These are phyloP conservation scores for Aeoliscus strigatus DNA, from an alignment of 2,797 vertebrate species.

Conservation along the genomic window DNA sequence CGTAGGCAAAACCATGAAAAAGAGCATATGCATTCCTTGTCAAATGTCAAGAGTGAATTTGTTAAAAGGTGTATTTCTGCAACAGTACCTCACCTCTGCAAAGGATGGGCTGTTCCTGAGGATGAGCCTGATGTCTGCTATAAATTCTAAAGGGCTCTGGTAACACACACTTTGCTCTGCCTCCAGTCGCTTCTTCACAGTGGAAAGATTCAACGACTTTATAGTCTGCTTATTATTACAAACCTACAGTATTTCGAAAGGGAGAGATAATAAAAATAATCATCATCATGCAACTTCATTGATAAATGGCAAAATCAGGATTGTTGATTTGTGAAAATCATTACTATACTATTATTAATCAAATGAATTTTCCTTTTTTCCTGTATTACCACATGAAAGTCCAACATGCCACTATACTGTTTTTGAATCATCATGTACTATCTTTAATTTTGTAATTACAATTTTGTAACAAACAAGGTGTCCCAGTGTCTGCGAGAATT, in stretches of 20 bases:
- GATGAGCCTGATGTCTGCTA: constrained; percentile 81
- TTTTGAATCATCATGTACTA: neutral
- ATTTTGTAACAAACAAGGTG: neutral
- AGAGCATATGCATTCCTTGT: neutral
- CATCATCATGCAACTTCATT: constrained; percentile 15
- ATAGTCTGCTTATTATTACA: constrained; percentile 75
- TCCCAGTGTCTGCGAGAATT: neutral
- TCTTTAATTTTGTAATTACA: constrained; percentile 2
- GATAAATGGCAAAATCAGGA: constrained; percentile 5
- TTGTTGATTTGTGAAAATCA: constrained; percentile 1
- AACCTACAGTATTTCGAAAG: constrained; percentile 47
- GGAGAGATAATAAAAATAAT: constrained; percentile 27
- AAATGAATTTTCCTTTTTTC: neutral
- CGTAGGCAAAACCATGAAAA: constrained; percentile 1
- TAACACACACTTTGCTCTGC: constrained; percentile 75
- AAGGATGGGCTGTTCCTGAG: constrained; percentile 78
- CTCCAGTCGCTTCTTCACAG: constrained; percentile 78
- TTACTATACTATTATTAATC: neutral
- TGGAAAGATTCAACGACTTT: constrained; percentile 80
- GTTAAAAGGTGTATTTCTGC: neutral
- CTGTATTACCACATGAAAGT: neutral
- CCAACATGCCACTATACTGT: neutral
- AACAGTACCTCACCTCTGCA: constrained; percentile 76
- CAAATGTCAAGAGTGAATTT: neutral
- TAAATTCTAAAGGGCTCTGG: constrained; percentile 77